Evolutionary conservation across 2,888 invertebrate species (phyloP), one percentile per base, ranked within the genome.

Genomic region (Lagria hirta): DNA sequence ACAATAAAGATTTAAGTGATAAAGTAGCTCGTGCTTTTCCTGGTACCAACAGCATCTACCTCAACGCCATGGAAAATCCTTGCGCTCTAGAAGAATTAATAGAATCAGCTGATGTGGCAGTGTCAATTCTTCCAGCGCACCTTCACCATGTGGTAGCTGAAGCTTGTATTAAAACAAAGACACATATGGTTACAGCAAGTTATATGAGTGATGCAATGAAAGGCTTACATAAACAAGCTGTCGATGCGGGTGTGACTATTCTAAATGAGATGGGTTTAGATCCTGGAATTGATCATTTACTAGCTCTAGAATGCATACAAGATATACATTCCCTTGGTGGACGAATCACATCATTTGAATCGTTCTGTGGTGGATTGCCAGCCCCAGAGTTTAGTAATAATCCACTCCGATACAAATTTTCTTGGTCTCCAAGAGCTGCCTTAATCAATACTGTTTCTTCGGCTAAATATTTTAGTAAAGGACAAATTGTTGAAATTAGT

Each of bases 251-350:
- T 1, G 78, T 99, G 0, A 97, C 97, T 0, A 80, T 99, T 23
- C 75, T 99, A 51, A 99, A 98, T 66, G 99, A 99, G 74, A 87
- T 96, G 0, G 99, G 99, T 0, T 76, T 99, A 16, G 99, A 99
- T 68, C 99, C 99, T 0, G 99, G 95, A 12, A 65, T 72, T 11
- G 72, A 72, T 33, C 99, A 99, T 71, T 77, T 99, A 54, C 73
- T 99, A 38, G 99, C 99, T 0, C 80, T 98, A 72, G 96, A 99
- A 68, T 95, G 94, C 66, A 95, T 99, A 60, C 94, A 98, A 66
- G 88, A 95, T 58, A 84, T 92, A 6, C 87, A 90, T 63, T 83
- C 80, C 46, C 83, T 83, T 28, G 98, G 97, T 2, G 98, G 96
- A 24, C 84, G 90, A 64, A 82, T 98, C 6, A 91, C 89, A 47